phyloP scores from a whole-genome alignment of 2,888 invertebrate species.

The Xestoiulus laeticollis region DNA sequence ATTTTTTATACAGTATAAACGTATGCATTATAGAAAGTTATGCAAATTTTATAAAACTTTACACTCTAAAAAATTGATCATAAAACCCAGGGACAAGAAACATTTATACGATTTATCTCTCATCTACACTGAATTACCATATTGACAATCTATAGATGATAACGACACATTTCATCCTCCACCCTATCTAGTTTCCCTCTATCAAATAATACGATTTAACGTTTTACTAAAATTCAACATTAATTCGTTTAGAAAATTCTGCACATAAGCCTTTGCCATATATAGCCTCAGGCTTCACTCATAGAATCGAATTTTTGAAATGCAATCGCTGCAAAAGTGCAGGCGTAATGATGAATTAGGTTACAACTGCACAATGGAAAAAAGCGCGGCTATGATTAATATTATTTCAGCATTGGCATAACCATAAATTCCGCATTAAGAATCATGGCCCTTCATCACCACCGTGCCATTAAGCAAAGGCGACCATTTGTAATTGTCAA shows the following conservation, averaged over 20 bases:
- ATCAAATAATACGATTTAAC: neutral
- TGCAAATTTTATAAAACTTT: too few relatives aligned
- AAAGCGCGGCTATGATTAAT: neutral
- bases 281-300: neutral
- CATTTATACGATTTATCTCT: neutral
- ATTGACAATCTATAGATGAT: neutral
- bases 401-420: conserved; percentile 1
- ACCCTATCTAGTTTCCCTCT: neutral
- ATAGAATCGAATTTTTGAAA: neutral
- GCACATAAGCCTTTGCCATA: neutral
- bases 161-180: neutral
- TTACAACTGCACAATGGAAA: neutral
- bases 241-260: neutral
- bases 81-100: too few relatives aligned
- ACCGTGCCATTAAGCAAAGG: neutral
- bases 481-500: conserved; percentile 32
- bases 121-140: neutral
- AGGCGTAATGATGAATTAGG: neutral
- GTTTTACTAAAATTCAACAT: neutral
- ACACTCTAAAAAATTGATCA: too few relatives aligned
- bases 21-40: too few relatives aligned
- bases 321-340: neutral
- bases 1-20: too few relatives aligned
- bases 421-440: neutral
- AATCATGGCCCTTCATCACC: conserved; percentile 31